Evolutionary conservation across 2,113 vertebrate genomes (phyloP).

Genomic region (Opisthocomus hoazin): DNA sequence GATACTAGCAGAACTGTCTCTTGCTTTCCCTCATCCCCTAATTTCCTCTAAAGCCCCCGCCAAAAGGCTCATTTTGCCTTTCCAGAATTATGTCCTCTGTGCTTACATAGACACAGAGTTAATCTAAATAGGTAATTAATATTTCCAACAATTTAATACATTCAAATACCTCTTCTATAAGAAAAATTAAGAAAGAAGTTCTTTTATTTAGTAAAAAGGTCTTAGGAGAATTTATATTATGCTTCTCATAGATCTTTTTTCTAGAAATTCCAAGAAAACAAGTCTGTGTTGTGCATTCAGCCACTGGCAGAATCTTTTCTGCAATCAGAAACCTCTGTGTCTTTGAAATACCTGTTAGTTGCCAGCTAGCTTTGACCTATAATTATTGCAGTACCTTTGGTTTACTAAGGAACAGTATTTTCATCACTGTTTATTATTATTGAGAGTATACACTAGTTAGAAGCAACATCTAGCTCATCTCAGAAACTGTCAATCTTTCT

Average conservation of each 20-base stretch:
- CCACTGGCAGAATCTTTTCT: background rate
- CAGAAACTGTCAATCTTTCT: background rate
- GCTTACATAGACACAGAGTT: background rate
- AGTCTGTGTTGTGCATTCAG: background rate
- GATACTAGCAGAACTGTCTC: background rate
- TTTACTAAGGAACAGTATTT: slow-evolving; percentile 13
- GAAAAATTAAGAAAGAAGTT: background rate
- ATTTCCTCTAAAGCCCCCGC: background rate
- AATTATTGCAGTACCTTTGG: background rate
- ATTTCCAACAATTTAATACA: background rate
- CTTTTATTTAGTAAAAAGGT: background rate
- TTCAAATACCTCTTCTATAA: background rate
- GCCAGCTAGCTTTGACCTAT: background rate
- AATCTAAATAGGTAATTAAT: background rate
- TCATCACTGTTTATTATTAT: background rate
- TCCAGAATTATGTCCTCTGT: background rate
- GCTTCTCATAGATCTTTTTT: background rate
- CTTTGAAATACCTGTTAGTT: background rate
- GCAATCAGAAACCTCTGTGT: background rate
- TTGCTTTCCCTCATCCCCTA: background rate
- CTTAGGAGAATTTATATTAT: background rate
- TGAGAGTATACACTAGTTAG: background rate
- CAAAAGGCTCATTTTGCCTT: background rate
- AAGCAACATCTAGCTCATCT: background rate
- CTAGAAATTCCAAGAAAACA: background rate